A percentile compares a stretch with the other conserved stretches of the same genome.
Evolutionary conservation across 2,113 vertebrate genomes (phyloP).

Genomic region (Laticauda colubrina): DNA sequence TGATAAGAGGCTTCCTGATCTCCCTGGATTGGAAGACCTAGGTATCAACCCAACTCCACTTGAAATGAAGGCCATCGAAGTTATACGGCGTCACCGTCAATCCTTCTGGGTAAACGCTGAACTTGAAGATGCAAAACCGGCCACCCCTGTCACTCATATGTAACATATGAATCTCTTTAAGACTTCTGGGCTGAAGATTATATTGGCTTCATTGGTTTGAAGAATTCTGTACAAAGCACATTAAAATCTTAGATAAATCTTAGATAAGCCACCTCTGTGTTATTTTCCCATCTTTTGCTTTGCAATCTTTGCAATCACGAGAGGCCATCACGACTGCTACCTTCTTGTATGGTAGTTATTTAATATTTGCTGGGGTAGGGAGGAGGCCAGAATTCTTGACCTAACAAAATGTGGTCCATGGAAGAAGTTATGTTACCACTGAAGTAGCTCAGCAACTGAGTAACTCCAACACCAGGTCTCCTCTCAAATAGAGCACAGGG

Average conservation of each 20-base stretch:
- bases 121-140: conserved; percentile 79
- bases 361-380: neutral
- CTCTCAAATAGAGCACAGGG: neutral
- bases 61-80: conserved; percentile 89
- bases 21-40: conserved; percentile 90
- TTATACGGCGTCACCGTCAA: conserved; percentile 85
- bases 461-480: neutral
- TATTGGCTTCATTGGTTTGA: neutral
- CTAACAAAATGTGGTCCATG: neutral
- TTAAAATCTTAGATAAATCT: conserved; percentile 49
- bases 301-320: conserved; percentile 18
- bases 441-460: neutral
- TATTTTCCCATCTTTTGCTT: conserved; percentile 1
- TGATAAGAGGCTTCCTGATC: conserved; percentile 82
- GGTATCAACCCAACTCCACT: conserved; percentile 78
- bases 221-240: conserved; percentile 48
- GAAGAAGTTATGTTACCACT: neutral
- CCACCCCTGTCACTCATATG: conserved; percentile 79
- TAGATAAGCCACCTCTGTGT: neutral
- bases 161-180: neutral
- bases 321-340: neutral
- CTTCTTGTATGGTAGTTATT: neutral
- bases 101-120: conserved; percentile 84
- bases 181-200: neutral
- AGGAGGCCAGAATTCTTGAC: neutral